Percentiles rank a stretch among this genome's conserved stretches.
Evolutionary conservation across 2,888 invertebrate genomes (phyloP).

Genomic region (Agrypnus murinus): DNA sequence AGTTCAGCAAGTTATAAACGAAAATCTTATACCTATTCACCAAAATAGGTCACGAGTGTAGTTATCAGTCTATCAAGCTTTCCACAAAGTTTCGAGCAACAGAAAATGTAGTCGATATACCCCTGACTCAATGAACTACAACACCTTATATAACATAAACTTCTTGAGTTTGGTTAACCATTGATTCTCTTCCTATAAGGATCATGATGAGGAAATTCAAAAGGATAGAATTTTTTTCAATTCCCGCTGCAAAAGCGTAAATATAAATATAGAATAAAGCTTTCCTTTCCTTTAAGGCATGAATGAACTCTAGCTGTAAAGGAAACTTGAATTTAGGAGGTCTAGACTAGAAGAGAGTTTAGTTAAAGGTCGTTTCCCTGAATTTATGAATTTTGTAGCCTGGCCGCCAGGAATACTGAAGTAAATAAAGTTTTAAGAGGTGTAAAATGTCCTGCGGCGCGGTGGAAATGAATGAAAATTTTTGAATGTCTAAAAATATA

Average conservation of each 20-base stretch:
- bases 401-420: too few species aligned
- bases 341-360: conserved; percentile 4
- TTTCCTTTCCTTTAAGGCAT: too few species aligned
- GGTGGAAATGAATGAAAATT: too few species aligned
- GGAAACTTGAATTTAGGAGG: not conserved
- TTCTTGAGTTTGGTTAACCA: not conserved
- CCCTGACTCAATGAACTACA: conserved; percentile 2
- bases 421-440: too few species aligned
- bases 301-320: not conserved
- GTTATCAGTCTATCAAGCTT: conserved; percentile 13
- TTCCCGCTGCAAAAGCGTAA: too few species aligned
- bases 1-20: conserved; percentile 6
- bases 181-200: not conserved
- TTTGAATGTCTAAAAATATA: too few species aligned
- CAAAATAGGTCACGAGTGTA: conserved; percentile 6
- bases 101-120: conserved; percentile 9
- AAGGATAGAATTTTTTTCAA: too few species aligned
- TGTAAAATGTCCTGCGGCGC: too few species aligned
- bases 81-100: not conserved
- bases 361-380: not conserved
- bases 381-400: too few species aligned
- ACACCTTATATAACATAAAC: not conserved
- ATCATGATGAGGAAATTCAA: not conserved
- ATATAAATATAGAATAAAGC: too few species aligned
- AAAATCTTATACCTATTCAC: conserved; percentile 13